A percentile compares a stretch with the other conserved stretches of the same genome.
Evolutionary conservation across 2,113 vertebrate species (phyloP).

Genomic region (Cryptomyrus ogoouensis): DNA sequence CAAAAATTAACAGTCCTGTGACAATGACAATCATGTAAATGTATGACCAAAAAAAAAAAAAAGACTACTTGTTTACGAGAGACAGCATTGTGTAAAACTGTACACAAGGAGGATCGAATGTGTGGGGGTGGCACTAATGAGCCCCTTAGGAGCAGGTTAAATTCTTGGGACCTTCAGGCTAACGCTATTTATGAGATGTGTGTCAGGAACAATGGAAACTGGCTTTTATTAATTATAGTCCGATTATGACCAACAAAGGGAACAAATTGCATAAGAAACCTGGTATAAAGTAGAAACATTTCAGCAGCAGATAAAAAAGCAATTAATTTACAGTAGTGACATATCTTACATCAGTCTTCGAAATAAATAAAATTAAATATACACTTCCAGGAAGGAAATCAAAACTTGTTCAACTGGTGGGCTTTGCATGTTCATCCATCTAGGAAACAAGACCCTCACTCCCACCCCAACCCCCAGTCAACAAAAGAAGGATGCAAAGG

Average conservation of each 20-base stretch:
- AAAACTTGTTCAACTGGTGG: slow-evolving; percentile 56
- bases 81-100: neutral
- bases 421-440: slow-evolving; percentile 55
- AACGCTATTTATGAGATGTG: slow-evolving; percentile 30
- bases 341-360: slow-evolving; percentile 66
- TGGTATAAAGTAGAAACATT: slow-evolving; percentile 71
- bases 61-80: neutral
- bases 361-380: slow-evolving; percentile 72
- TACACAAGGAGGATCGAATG: slow-evolving; percentile 4
- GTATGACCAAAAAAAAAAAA: neutral
- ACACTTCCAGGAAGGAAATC: slow-evolving; percentile 64
- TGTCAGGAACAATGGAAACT: slow-evolving; percentile 36
- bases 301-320: slow-evolving; percentile 70
- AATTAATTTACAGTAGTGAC: slow-evolving; percentile 71
- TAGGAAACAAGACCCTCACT: slow-evolving; percentile 48
- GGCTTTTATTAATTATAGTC: slow-evolving; percentile 48
- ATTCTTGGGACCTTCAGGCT: slow-evolving; percentile 16
- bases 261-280: slow-evolving; percentile 71
- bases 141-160: slow-evolving; percentile 15
- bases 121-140: slow-evolving; percentile 43
- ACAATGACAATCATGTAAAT: neutral
- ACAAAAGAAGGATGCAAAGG: slow-evolving; percentile 61
- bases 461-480: slow-evolving; percentile 47
- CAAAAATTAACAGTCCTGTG: neutral
- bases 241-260: slow-evolving; percentile 46